Conservation (phyloP, 2,888 invertebrate genomes). For the Cheiracanthium punctorium region DNA sequence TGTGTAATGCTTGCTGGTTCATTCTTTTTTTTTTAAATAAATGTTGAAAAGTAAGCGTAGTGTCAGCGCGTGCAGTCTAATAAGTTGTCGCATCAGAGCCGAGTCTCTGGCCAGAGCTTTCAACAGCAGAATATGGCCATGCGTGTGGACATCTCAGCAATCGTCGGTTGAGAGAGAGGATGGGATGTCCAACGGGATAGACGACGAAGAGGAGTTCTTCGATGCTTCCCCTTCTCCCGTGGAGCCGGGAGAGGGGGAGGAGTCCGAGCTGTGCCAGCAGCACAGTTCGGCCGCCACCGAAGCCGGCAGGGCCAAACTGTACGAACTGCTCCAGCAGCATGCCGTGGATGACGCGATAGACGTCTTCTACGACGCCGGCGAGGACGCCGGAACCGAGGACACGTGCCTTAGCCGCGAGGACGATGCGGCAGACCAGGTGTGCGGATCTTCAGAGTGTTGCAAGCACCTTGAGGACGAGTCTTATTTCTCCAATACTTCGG, state of each 20-base stretch:
- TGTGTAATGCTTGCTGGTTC: neutral
- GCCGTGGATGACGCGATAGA: conserved; percentile 55
- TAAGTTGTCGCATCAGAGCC: conserved; percentile 86
- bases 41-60: conserved; percentile 39
- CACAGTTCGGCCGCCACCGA: conserved; percentile 32
- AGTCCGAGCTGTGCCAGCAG: neutral
- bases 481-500: neutral
- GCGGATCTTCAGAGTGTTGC: neutral
- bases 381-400: conserved; percentile 21
- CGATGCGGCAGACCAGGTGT: neutral
- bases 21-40: neutral
- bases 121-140: conserved; percentile 83
- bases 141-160: conserved; percentile 21
- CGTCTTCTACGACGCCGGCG: conserved; percentile 63
- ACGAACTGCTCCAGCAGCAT: conserved; percentile 44
- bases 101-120: conserved; percentile 87
- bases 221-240: conserved; percentile 44
- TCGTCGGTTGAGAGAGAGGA: neutral
- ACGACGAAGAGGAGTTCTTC: conserved; percentile 60
- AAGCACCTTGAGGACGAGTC: neutral
- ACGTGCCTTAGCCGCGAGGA: conserved; percentile 3
- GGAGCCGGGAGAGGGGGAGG: conserved; percentile 20
- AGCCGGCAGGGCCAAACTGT: conserved; percentile 49
- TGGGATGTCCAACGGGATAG: conserved; percentile 11
- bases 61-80: conserved; percentile 26